Conservation (phyloP, 2,113 vertebrate genomes). For the Ranitomeya variabilis region DNA sequence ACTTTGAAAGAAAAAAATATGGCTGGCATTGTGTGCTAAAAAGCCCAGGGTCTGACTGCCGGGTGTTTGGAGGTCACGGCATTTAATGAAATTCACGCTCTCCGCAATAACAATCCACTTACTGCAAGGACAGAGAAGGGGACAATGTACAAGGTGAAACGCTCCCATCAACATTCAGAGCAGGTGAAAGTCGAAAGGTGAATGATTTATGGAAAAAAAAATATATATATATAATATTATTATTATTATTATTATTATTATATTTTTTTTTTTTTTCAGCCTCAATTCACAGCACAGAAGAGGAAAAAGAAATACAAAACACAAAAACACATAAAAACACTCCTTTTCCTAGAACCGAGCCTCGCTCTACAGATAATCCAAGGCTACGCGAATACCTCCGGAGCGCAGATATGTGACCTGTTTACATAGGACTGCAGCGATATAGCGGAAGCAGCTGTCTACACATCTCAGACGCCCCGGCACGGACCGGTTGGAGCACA, state of each 20-base stretch:
- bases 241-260: no score
- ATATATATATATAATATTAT: no score
- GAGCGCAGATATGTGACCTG: not conserved
- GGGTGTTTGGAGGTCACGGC: not conserved
- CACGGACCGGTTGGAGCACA: no score
- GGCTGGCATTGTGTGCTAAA: no score
- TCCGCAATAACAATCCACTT: not conserved
- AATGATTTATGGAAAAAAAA: no score
- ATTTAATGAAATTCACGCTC: not conserved
- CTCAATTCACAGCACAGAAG: not conserved
- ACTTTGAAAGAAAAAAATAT: not conserved
- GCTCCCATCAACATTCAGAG: not conserved
- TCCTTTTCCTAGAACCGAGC: not conserved
- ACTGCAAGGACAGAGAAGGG: not conserved
- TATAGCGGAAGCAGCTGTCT: slow-evolving; percentile 32
- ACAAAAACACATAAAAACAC: not conserved
- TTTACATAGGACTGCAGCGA: slow-evolving; percentile 16
- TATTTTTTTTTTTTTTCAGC: no score
- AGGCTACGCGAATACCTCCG: not conserved
- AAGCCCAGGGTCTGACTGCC: not conserved
- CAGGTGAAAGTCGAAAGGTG: not conserved
- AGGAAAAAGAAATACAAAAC: not conserved
- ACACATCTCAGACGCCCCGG: not conserved
- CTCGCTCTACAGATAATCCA: not conserved
- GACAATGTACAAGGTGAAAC: slow-evolving; percentile 31